A percentile compares a stretch with the other conserved stretches of the same genome.
Evolutionary conservation across 2,797 vertebrate genomes (phyloP).

Genomic region (Rousettus madagascariensis): DNA sequence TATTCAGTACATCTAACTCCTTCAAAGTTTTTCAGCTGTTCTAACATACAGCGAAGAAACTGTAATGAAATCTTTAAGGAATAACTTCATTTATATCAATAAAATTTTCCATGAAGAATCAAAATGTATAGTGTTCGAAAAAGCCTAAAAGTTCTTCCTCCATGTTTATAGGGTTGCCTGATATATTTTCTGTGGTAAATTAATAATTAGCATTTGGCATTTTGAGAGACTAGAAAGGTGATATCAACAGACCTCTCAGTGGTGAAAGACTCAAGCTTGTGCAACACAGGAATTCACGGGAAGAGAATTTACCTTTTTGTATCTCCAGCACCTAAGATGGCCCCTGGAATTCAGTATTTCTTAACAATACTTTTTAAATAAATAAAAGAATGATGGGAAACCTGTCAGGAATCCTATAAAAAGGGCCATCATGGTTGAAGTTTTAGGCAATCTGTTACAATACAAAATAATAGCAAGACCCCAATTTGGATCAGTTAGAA

Average conservation of each 20-base stretch:
- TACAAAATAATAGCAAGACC: background rate
- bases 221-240: background rate
- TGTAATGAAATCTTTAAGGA: conserved; percentile 25
- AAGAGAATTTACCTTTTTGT: background rate
- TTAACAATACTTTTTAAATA: background rate
- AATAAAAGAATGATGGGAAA: background rate
- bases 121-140: background rate
- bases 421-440: background rate
- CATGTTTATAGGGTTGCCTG: background rate
- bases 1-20: background rate
- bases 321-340: background rate
- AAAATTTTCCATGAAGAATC: background rate
- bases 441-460: background rate
- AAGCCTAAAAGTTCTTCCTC: background rate
- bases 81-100: background rate
- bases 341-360: background rate
- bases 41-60: background rate
- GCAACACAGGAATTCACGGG: fast-evolving
- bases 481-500: background rate
- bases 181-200: background rate
- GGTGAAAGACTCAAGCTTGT: background rate
- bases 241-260: background rate
- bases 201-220: background rate
- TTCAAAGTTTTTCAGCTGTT: background rate
- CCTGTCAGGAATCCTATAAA: background rate